phyloP scores from a whole-genome alignment of 2,113 vertebrate genomes.

The Hassar affinis region DNA sequence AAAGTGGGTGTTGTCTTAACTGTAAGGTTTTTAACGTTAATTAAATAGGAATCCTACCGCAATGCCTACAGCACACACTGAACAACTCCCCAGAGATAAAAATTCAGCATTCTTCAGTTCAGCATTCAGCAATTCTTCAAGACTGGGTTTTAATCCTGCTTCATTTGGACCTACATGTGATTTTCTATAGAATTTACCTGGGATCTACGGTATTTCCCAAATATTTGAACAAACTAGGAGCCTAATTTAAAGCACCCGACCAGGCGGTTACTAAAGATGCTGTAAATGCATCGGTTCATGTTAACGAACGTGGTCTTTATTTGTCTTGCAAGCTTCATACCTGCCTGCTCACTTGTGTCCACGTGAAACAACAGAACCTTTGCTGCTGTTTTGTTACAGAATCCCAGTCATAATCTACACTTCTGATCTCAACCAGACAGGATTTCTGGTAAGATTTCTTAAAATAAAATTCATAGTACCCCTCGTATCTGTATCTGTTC shows the following conservation, averaged over 20 bases:
- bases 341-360: background rate
- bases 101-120: background rate
- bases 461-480: background rate
- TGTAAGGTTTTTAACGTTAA: background rate
- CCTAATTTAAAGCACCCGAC: background rate
- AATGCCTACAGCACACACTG: background rate
- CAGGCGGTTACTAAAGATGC: slow-evolving; percentile 1
- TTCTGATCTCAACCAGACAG: background rate
- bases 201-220: no score
- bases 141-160: background rate
- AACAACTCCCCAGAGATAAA: background rate
- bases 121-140: background rate
- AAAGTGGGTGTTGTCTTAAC: background rate
- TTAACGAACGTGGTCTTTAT: background rate
- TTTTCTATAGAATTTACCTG: no score
- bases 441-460: background rate
- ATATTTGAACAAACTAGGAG: background rate
- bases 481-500: background rate
- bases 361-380: background rate
- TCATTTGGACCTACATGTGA: no score
- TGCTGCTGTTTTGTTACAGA: background rate
- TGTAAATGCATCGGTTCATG: background rate
- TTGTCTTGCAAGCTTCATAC: background rate
- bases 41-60: background rate
- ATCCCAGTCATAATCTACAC: no score